Evolutionary conservation across 2,113 vertebrate species (phyloP).

Genomic region (Platysternon megacephalum): DNA sequence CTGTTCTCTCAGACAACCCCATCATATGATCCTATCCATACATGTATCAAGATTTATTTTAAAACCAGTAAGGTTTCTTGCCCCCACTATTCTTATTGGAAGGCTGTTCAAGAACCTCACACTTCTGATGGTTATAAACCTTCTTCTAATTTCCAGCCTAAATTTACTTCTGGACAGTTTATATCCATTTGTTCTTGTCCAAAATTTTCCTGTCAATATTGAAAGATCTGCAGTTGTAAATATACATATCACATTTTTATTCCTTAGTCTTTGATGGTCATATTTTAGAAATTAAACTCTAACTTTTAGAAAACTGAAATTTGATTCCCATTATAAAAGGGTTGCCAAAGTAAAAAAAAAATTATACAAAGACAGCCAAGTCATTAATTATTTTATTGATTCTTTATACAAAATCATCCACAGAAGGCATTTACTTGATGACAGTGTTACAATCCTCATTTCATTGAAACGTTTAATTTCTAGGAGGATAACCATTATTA

Average conservation of each 20-base stretch:
- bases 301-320: neutral
- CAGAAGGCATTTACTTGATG: neutral
- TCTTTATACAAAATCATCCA: neutral
- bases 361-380: neutral
- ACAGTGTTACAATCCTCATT: neutral
- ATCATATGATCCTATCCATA: neutral
- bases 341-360: neutral
- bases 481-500: neutral
- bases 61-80: neutral
- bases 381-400: slow-evolving; percentile 11
- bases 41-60: neutral
- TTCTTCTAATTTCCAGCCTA: neutral
- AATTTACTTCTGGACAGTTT: neutral
- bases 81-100: too few species aligned
- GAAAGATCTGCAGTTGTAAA: neutral
- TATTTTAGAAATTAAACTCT: neutral
- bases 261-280: neutral
- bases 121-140: neutral
- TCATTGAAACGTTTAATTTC: neutral
- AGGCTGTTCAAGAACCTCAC: too few species aligned
- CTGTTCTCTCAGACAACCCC: neutral
- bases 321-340: neutral
- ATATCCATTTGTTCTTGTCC: too few species aligned
- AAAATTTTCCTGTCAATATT: too few species aligned
- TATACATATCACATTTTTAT: neutral